Conservation (phyloP, 2,113 vertebrate genomes). For the Petaurus breviceps region DNA sequence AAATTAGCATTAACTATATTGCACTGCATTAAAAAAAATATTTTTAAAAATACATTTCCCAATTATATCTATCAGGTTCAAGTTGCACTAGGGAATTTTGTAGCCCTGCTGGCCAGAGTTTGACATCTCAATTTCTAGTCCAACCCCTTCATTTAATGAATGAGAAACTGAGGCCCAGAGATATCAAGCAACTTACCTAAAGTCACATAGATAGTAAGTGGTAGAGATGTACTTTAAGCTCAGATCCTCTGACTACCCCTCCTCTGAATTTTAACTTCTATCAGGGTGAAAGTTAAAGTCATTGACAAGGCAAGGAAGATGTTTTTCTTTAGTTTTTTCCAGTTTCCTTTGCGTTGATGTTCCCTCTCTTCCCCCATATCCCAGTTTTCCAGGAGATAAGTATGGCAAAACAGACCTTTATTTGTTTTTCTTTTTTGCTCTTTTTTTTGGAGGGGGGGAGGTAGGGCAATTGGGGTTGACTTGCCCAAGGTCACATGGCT, state of each 20-base stretch:
- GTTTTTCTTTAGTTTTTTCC: neutral
- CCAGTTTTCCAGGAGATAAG: neutral
- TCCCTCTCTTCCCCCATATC: neutral
- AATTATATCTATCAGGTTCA: neutral
- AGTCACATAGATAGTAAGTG: neutral
- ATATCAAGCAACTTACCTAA: neutral
- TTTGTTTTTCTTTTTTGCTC: neutral
- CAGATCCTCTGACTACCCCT: neutral
- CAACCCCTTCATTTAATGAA: neutral
- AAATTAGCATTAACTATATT: neutral
- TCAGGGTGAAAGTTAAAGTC: neutral
- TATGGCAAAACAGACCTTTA: neutral
- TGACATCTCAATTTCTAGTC: neutral
- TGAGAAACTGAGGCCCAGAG: neutral
- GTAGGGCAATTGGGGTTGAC: too few relatives aligned
- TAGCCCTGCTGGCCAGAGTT: neutral
- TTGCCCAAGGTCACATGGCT: too few relatives aligned
- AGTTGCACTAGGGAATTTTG: neutral
- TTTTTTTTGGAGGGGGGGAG: too few relatives aligned
- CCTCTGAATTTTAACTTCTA: neutral
- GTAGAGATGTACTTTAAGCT: neutral
- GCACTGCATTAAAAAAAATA: neutral
- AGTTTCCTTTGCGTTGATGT: neutral
- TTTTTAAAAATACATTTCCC: neutral
- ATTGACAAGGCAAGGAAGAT: neutral